A percentile compares a stretch with the other conserved stretches of the same genome.
Conservation (phyloP, 2,888 invertebrate genomes). For the Timema cristinae region DNA sequence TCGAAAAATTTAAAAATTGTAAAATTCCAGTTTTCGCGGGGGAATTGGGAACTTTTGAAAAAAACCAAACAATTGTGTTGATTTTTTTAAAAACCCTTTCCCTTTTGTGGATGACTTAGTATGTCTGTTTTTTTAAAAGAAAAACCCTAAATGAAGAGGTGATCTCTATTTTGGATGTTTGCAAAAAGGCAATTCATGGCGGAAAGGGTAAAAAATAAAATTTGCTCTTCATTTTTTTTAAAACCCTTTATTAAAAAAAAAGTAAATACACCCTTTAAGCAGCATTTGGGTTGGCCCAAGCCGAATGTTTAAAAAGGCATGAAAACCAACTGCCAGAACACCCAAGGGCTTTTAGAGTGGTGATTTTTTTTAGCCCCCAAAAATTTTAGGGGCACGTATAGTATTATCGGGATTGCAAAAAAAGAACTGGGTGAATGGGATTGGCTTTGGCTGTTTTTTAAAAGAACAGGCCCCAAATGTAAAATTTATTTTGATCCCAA, state of each 20-base stretch:
- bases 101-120: constrained; percentile 62
- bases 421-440: constrained; percentile 67
- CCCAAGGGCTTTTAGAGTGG: constrained; percentile 74
- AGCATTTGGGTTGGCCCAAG: constrained; percentile 91
- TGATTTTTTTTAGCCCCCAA: constrained; percentile 79
- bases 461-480: constrained; percentile 65
- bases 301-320: constrained; percentile 76
- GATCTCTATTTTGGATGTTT: constrained; percentile 87
- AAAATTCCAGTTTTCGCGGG: constrained; percentile 62
- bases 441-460: constrained; percentile 75
- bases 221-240: constrained; percentile 72
- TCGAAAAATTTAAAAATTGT: constrained; percentile 49
- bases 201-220: constrained; percentile 62
- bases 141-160: constrained; percentile 71
- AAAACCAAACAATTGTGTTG: constrained; percentile 77
- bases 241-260: constrained; percentile 67
- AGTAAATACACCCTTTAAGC: constrained; percentile 74
- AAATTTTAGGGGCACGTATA: constrained; percentile 80
- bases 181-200: constrained; percentile 87
- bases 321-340: constrained; percentile 66
- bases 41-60: constrained; percentile 76
- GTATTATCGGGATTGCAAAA: constrained; percentile 76
- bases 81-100: constrained; percentile 67
- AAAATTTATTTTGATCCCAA: constrained; percentile 69
- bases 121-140: constrained; percentile 58